phyloP scores from a whole-genome alignment of 1,140 invertebrate species.

The Magallana ariakensis region DNA sequence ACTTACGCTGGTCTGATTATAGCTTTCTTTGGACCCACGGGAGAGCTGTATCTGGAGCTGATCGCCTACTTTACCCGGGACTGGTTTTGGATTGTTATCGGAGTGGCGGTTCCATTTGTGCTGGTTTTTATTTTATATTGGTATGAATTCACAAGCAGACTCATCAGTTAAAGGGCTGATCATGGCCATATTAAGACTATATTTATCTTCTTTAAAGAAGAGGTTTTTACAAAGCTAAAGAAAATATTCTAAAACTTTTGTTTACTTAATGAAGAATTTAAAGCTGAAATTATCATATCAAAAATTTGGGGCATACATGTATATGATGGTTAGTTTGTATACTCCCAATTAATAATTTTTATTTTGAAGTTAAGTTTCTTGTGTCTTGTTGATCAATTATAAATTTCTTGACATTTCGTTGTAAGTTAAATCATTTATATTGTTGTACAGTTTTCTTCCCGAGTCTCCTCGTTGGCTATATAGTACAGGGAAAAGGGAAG shows the following conservation, averaged over 20 bases:
- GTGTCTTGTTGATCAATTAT: neutral
- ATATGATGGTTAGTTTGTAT: too few relatives aligned
- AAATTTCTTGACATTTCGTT: neutral
- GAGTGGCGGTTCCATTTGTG: neutral
- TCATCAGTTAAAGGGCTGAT: too few relatives aligned
- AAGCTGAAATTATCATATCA: too few relatives aligned
- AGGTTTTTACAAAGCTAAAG: too few relatives aligned
- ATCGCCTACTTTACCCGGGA: slow-evolving; percentile 11
- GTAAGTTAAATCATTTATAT: neutral
- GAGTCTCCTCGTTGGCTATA: slow-evolving; percentile 64
- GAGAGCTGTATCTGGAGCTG: neutral
- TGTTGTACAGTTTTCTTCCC: slow-evolving; percentile 54
- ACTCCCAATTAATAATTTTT: neutral
- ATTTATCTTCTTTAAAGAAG: too few relatives aligned
- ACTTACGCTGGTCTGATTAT: slow-evolving; percentile 24
- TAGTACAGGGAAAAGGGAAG: slow-evolving; percentile 43
- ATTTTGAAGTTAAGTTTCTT: neutral
- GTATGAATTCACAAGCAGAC: neutral
- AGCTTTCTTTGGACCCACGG: slow-evolving; percentile 12
- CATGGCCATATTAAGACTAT: too few relatives aligned
- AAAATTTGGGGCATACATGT: too few relatives aligned
- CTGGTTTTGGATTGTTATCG: slow-evolving; percentile 37
- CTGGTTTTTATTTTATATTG: neutral
- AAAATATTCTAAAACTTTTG: too few relatives aligned
- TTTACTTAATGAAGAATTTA: too few relatives aligned